These are phyloP conservation scores for Apeltes quadracus DNA, from an alignment of 2,113 vertebrate species.

Conservation along the genomic window DNA sequence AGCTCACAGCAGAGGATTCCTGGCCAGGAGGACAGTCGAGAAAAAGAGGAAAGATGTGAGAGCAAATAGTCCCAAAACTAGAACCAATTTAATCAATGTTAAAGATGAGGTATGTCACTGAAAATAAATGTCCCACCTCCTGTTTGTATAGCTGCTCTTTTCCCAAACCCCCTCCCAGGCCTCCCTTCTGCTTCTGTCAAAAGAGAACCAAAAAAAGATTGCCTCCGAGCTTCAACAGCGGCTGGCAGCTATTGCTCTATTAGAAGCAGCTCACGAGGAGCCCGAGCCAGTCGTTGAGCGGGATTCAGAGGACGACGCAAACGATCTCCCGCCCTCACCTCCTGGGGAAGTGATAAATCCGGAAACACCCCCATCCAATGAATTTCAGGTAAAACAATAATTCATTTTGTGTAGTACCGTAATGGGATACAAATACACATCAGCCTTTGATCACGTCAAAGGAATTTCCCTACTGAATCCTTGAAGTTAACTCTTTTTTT, in stretches of 20 bases:
- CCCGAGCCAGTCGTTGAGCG: slow-evolving; percentile 65
- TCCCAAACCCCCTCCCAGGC: not conserved
- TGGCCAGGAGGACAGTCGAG: slow-evolving; percentile 71
- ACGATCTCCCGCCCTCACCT: slow-evolving; percentile 77
- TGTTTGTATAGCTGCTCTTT: not conserved
- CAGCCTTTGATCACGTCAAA: not conserved
- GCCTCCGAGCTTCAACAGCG: slow-evolving; percentile 50
- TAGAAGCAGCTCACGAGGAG: slow-evolving; percentile 39
- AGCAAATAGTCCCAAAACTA: not conserved
- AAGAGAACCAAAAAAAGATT: slow-evolving; percentile 18
- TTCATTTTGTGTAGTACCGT: too few species aligned
- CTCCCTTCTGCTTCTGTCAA: slow-evolving; percentile 23
- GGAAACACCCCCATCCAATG: slow-evolving; percentile 69
- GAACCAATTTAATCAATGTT: not conserved
- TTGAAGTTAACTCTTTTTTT: slow-evolving; percentile 1
- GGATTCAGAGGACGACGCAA: slow-evolving; percentile 81
- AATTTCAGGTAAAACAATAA: slow-evolving; percentile 77
- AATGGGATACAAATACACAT: too few species aligned
- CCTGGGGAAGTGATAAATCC: slow-evolving; percentile 71
- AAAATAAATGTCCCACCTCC: not conserved
- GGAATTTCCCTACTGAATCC: slow-evolving; percentile 34
- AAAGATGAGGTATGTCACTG: not conserved
- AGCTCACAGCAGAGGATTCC: slow-evolving; percentile 81
- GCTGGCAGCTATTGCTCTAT: slow-evolving; percentile 20
- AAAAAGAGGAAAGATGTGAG: slow-evolving; percentile 75